Percentiles rank a stretch among this genome's conserved stretches.
Evolutionary conservation across 2,888 invertebrate species (phyloP).

Genomic region (Drepana falcataria): DNA sequence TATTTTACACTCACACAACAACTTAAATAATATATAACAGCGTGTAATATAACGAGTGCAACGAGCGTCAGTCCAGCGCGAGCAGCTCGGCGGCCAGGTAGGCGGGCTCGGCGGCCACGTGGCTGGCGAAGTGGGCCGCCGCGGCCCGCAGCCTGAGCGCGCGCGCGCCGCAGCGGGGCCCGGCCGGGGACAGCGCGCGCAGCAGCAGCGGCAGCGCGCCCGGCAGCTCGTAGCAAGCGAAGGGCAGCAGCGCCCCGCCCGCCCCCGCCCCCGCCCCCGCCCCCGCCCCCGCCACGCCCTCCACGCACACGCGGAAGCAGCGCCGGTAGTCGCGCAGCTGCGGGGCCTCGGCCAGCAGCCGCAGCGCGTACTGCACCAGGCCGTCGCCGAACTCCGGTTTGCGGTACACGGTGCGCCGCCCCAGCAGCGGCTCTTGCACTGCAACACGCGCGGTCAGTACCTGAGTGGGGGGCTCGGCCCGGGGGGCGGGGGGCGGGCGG

Average conservation of each 20-base stretch:
- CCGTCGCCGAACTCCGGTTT: conserved; percentile 45
- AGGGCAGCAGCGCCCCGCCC: conserved; percentile 40
- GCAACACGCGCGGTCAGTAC: conserved; percentile 6
- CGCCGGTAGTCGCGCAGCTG: conserved; percentile 36
- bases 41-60: no score
- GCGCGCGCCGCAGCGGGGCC: neutral
- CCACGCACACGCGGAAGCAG: conserved; percentile 28
- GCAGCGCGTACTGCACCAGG: conserved; percentile 48
- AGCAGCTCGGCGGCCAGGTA: conserved; percentile 35
- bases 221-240: conserved; percentile 57
- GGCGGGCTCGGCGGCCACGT: conserved; percentile 31
- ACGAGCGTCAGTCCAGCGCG: no score
- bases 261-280: conserved; percentile 33
- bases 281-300: conserved; percentile 29
- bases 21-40: no score
- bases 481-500: no score
- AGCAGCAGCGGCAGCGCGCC: conserved; percentile 32
- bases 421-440: conserved; percentile 43
- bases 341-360: conserved; percentile 30
- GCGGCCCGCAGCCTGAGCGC: conserved; percentile 7
- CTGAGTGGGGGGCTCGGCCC: no score
- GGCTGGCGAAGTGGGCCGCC: conserved; percentile 15
- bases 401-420: conserved; percentile 32
- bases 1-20: no score
- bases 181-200: neutral